phyloP scores from a whole-genome alignment of 2,888 invertebrate species.

The Drosophila nr. medialis region DNA sequence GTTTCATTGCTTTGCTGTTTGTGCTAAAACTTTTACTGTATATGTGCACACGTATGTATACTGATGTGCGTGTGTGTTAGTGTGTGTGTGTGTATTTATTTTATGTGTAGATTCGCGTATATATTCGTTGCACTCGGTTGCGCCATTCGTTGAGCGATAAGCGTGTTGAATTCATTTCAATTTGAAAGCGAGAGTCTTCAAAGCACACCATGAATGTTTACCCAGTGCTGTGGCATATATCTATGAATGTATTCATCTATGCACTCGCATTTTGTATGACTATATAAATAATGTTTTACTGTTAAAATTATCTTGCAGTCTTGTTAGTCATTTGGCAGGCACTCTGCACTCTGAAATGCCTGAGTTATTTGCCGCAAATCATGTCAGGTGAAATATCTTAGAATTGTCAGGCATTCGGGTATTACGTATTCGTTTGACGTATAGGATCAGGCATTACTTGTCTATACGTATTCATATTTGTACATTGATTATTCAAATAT shows the following conservation, averaged over 20 bases:
- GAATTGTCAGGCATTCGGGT: constrained; percentile 18
- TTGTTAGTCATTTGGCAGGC: constrained; percentile 30
- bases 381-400: not conserved
- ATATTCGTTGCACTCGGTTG: constrained; percentile 59
- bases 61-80: constrained; percentile 10
- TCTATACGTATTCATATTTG: too few relatives aligned
- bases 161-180: constrained; percentile 46
- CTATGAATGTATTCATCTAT: not conserved
- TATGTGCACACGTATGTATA: not conserved
- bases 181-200: constrained; percentile 52
- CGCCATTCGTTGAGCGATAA: constrained; percentile 52
- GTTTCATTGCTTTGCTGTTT: constrained; percentile 34
- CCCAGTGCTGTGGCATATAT: not conserved
- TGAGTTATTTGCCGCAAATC: not conserved
- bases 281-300: constrained; percentile 4
- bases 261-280: constrained; percentile 10
- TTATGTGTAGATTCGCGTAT: constrained; percentile 31
- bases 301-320: constrained; percentile 14
- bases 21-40: constrained; percentile 52
- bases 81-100: not conserved
- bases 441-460: not conserved
- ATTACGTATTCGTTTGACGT: not conserved
- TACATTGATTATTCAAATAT: too few relatives aligned
- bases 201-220: constrained; percentile 31
- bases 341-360: constrained; percentile 18